These are phyloP conservation scores for Lota lota DNA, from an alignment of 2,113 vertebrate genomes.

Conservation along the genomic window DNA sequence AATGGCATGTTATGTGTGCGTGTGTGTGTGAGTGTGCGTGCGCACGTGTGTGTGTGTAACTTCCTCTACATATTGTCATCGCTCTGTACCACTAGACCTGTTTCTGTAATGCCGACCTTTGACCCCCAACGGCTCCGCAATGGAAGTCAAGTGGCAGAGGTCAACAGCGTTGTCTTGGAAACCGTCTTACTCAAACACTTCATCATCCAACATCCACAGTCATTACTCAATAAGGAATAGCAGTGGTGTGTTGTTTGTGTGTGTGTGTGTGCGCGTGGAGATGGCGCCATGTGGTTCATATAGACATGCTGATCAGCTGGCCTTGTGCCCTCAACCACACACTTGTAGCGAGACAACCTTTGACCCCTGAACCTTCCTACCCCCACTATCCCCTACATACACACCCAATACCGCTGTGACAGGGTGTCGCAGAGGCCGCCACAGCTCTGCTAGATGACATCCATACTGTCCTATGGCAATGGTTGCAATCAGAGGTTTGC, in stretches of 20 bases:
- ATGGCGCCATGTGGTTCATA: conserved; percentile 27
- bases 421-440: too few species aligned
- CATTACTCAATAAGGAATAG: conserved; percentile 6
- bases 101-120: neutral
- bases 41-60: neutral
- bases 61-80: neutral
- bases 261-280: conserved; percentile 12
- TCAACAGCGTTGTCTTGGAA: conserved; percentile 20
- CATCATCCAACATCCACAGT: conserved; percentile 1
- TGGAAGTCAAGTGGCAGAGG: conserved; percentile 11
- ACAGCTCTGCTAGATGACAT: neutral
- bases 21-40: too few species aligned
- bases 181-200: conserved; percentile 12
- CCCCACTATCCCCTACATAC: neutral
- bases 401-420: neutral
- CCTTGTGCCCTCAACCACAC: neutral
- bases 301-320: conserved; percentile 1
- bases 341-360: neutral
- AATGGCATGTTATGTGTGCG: neutral
- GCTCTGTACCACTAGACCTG: neutral
- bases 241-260: neutral
- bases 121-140: conserved; percentile 2
- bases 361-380: neutral
- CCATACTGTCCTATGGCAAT: neutral
- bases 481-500: neutral